phyloP scores from a whole-genome alignment of 2,888 invertebrate species.

The Zelleria hepariella region DNA sequence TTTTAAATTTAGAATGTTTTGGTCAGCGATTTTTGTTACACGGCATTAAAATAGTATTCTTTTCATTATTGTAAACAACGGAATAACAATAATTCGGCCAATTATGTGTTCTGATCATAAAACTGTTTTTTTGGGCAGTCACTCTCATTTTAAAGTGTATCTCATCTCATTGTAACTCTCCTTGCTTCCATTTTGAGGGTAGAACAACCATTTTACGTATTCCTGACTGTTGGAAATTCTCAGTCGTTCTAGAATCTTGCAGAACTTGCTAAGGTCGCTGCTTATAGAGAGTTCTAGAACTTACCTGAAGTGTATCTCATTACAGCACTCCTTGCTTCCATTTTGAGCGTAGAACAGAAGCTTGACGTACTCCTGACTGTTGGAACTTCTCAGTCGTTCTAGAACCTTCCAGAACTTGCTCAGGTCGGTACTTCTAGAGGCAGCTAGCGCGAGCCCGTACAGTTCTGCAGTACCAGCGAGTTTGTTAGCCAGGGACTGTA shows the following conservation, averaged over 20 bases:
- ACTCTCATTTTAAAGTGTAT: too few relatives aligned
- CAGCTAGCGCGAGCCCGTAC: slow-evolving; percentile 25
- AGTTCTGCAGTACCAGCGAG: slow-evolving; percentile 24
- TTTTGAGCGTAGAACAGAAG: slow-evolving; percentile 30
- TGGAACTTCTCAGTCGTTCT: slow-evolving; percentile 14
- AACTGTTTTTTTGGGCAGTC: too few relatives aligned
- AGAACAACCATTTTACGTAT: slow-evolving; percentile 34
- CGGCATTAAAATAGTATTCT: too few relatives aligned
- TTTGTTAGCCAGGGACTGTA: slow-evolving; percentile 1
- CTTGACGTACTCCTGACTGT: slow-evolving; percentile 28
- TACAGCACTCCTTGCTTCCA: slow-evolving; percentile 26
- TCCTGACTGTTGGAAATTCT: slow-evolving; percentile 15
- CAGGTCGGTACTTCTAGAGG: slow-evolving; percentile 12
- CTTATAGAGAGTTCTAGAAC: slow-evolving; percentile 5
- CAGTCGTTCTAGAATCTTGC: slow-evolving; percentile 20
- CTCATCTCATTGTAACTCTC: slow-evolving; percentile 26
- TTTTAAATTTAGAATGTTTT: too few relatives aligned
- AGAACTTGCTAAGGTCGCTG: slow-evolving; percentile 14
- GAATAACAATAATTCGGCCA: too few relatives aligned
- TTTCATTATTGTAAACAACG: too few relatives aligned
- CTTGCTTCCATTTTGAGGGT: slow-evolving; percentile 23
- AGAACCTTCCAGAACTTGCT: slow-evolving; percentile 23
- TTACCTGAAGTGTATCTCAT: slow-evolving; percentile 33
- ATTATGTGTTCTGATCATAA: too few relatives aligned
- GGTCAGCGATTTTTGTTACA: too few relatives aligned